phyloP scores from a whole-genome alignment of 2,113 vertebrate species.

The Seriola quinqueradiata region DNA sequence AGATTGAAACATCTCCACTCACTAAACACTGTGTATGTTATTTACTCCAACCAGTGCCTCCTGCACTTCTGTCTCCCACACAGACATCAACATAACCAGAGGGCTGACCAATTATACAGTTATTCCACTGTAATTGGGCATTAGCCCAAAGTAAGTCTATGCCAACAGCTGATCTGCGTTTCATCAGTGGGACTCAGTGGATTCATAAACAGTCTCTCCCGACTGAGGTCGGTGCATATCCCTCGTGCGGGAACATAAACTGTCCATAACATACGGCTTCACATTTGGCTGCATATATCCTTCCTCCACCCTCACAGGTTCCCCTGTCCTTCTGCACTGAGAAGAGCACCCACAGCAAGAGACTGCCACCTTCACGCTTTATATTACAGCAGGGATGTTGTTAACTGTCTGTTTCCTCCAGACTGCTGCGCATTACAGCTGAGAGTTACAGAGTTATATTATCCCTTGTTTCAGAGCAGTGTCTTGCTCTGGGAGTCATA shows the following conservation, averaged over 20 bases:
- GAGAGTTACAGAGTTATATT: neutral
- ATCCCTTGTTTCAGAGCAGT: neutral
- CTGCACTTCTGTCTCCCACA: neutral
- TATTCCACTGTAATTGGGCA: slow-evolving; percentile 27
- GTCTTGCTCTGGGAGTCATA: slow-evolving; percentile 10
- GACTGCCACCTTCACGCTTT: slow-evolving; percentile 14
- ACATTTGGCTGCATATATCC: slow-evolving; percentile 5
- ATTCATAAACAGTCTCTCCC: neutral
- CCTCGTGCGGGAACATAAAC: neutral
- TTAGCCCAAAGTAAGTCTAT: slow-evolving; percentile 18
- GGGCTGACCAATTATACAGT: slow-evolving; percentile 9
- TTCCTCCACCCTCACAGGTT: neutral
- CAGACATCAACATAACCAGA: slow-evolving; percentile 29
- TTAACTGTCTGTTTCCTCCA: slow-evolving; percentile 22
- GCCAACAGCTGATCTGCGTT: slow-evolving; percentile 35
- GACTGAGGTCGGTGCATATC: neutral
- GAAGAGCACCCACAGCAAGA: slow-evolving; percentile 6
- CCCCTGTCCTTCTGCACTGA: neutral
- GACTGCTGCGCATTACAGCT: slow-evolving; percentile 9
- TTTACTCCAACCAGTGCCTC: slow-evolving; percentile 27
- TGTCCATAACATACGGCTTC: neutral
- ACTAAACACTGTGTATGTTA: slow-evolving; percentile 16
- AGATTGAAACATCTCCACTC: neutral
- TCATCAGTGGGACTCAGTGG: slow-evolving; percentile 42
- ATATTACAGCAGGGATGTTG: neutral